A percentile compares a stretch with the other conserved stretches of the same genome.
Evolutionary conservation across 2,113 vertebrate genomes (phyloP).

Genomic region (Seriola dumerili): DNA sequence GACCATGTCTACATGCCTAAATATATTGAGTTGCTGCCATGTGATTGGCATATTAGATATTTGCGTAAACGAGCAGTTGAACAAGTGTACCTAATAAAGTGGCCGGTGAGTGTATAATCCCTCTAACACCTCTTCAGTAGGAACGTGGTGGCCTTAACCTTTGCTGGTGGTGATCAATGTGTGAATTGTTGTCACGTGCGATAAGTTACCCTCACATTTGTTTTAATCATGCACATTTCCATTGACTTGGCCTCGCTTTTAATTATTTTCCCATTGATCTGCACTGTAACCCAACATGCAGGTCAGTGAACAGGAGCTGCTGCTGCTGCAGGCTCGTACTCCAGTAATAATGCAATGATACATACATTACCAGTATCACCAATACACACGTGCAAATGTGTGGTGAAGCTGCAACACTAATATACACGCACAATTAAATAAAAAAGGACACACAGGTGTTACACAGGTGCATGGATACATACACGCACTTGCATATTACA

Average conservation of each 20-base stretch:
- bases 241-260: constrained; percentile 68
- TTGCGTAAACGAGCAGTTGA: no score
- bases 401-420: not conserved
- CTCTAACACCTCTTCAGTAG: not conserved
- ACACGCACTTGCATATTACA: not conserved
- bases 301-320: constrained; percentile 64
- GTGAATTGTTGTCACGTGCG: constrained; percentile 44
- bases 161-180: constrained; percentile 36
- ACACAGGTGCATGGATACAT: not conserved
- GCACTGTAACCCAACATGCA: constrained; percentile 54
- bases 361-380: not conserved
- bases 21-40: no score
- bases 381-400: not conserved
- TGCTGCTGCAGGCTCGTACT: constrained; percentile 4
- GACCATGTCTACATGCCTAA: no score
- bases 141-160: constrained; percentile 26
- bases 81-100: no score
- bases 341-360: constrained; percentile 20
- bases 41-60: no score
- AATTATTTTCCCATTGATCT: constrained; percentile 85
- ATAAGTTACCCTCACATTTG: constrained; percentile 48
- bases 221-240: constrained; percentile 79
- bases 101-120: not conserved
- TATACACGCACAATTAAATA: not conserved
- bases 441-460: not conserved